Base-by-base conservation (phyloP, 2,797 vertebrate genomes). In the Capromys pilorides region DNA sequence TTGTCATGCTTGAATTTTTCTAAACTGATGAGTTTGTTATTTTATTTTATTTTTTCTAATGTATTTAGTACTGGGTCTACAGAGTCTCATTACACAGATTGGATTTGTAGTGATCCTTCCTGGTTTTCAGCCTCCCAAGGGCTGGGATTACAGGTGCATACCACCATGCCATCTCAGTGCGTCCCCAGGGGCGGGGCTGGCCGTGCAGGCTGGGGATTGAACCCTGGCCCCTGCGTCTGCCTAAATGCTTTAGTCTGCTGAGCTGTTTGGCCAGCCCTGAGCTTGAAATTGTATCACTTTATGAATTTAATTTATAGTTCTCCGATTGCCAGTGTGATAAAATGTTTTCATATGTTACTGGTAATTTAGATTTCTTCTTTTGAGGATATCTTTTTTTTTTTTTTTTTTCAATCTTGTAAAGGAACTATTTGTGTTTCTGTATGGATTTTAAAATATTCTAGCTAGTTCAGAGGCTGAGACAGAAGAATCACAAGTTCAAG, bases 1-100 rank as follows among this genome's bases (percentile, higher is more conserved):
- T 92, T 82, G 59, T 94, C 41, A 93, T 51, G 90, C 59, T 90
- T 93, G 41, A 45, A 45, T 77, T 96, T 95, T 90, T 93, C 36
- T 59, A 71, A 77, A 5, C 28, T 45, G 28, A 10, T 89, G 45
- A 45, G 31, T 88, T 57, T 18, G 54, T 57, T 57, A 57, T 57
- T 57, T 57, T 57, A 14, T 54, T 54, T 54, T 54, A 16, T 54
- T 14, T 57, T 57, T 11, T 57, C 16, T 19, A 57, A 57, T 19
- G 54, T 57, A 57, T 57, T 57, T 57, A 57, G 14, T 18, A 57
- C 16, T 5, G 16, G 54, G 14, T 57, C 54, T 57, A 57, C 54
- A 57, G 54, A 4, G 54, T 14, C 54, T 57, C 16, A 57, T 14
- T 57, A 2, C 54, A 57, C 16, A 57, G 54, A 57, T 57, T 16